Evolutionary conservation across 2,113 vertebrate genomes (phyloP).

Genomic region (Sialia sialis): DNA sequence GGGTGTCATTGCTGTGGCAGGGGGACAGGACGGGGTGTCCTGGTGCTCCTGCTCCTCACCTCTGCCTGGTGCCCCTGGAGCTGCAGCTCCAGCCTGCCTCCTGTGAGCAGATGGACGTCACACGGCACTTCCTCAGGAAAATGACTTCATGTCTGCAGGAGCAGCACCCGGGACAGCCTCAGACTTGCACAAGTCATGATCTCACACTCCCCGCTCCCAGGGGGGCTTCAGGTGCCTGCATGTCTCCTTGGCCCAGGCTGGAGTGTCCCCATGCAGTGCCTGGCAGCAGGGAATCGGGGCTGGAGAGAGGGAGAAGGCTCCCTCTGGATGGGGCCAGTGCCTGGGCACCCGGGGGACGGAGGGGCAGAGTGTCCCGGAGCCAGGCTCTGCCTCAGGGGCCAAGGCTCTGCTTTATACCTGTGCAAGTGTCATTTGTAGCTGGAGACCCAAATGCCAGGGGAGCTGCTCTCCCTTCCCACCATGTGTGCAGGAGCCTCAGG

Average conservation of each 20-base stretch:
- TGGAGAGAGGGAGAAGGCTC: neutral
- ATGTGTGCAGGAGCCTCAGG: neutral
- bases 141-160: conserved; percentile 58
- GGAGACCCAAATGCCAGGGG: neutral
- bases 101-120: conserved; percentile 15
- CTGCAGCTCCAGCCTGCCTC: neutral
- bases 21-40: neutral
- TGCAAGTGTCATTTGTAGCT: neutral
- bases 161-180: neutral
- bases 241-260: neutral
- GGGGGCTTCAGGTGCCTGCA: neutral
- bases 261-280: fast-evolving
- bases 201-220: neutral
- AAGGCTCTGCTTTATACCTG: fast-evolving
- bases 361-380: fast-evolving
- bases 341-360: neutral
- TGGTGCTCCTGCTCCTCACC: neutral
- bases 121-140: conserved; percentile 44
- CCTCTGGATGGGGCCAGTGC: fast-evolving
- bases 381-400: neutral
- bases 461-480: neutral
- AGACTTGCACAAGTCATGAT: conserved; percentile 23
- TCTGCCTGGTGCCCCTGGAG: neutral
- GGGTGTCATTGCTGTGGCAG: neutral
- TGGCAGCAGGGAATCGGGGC: neutral